Base-by-base conservation (phyloP, 2,888 invertebrate species). In the Troilus luridus region DNA sequence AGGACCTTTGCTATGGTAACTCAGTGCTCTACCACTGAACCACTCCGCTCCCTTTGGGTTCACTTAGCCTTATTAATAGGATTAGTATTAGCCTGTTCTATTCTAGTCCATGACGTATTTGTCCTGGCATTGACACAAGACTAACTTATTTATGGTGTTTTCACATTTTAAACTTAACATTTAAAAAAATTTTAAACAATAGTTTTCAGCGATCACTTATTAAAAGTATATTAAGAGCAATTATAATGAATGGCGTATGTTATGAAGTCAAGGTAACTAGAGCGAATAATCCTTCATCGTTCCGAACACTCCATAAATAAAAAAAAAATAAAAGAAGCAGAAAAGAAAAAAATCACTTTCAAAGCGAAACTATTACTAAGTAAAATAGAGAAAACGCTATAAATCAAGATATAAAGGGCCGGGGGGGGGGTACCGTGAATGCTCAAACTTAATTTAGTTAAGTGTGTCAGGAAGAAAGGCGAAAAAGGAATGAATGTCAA, bases 401-500 rank as follows among this genome's bases (percentile, higher is more conserved):
- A 77, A 77, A 77, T 77, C 72, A 77, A 17, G 41, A 2, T 14
- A 17, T 77, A 27, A 77, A 77, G 41, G 8, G 19, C 17, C 72
- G 7, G 8, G 17, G 19, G 17, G 17, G 17, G 72, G 24, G n/a
- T n/a, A n/a, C 27, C 14, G 72, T 77, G 72, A 77, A 77, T 77
- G 72, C 72, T 17, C 27, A 77, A 77, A 77, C 72, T 77, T 77
- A 77, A 77, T 77, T 77, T 77, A 77, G 72, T 77, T 77, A 77
- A 77, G 72, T 77, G 72, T 77, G 72, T 77, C 72, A 19, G 72
- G 72, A 77, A 77, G 72, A 77, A 77, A 77, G 41, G 72, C 8
- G 72, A 27, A 77, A 77, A 77, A 77, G 72, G 72, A 77, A 77
- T 77, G 72, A 77, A 77, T 77, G 72, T 77, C 72, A 77, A 77